Percentiles rank a stretch among this genome's conserved stretches.
Evolutionary conservation across 2,888 invertebrate genomes (phyloP).

Genomic region (Cetonia aurata): DNA sequence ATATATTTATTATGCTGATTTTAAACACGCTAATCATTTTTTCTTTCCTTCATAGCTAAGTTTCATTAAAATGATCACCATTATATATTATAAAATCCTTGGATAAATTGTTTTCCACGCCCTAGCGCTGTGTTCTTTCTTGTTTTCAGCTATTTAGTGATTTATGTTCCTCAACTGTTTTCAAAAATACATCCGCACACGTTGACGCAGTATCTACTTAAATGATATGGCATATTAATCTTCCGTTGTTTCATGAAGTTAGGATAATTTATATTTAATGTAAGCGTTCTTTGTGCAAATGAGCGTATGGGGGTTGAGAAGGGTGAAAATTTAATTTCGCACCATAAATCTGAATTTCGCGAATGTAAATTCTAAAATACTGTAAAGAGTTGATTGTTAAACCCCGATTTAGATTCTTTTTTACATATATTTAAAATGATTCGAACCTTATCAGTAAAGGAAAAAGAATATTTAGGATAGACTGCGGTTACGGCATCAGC

Average conservation of each 20-base stretch:
- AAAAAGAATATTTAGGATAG: too few species aligned
- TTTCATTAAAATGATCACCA: too few species aligned
- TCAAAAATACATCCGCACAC: not conserved
- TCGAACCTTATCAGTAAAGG: too few species aligned
- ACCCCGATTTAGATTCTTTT: too few species aligned
- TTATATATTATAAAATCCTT: conserved; percentile 25
- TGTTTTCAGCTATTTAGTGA: conserved; percentile 32
- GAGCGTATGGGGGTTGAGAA: conserved; percentile 4
- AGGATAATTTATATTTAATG: conserved; percentile 24
- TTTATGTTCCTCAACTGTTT: not conserved
- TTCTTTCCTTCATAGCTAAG: too few species aligned
- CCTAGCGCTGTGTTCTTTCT: conserved; percentile 21
- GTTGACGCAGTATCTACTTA: conserved; percentile 20
- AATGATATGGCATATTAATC: conserved; percentile 22
- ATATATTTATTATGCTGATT: too few species aligned
- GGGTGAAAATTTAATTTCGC: conserved; percentile 7
- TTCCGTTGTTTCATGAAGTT: conserved; percentile 12
- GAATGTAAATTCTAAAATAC: too few species aligned
- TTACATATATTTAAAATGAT: too few species aligned
- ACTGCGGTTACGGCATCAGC: too few species aligned
- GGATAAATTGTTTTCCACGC: conserved; percentile 32
- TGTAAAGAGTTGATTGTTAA: too few species aligned
- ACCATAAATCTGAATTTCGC: too few species aligned
- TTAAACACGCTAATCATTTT: too few species aligned
- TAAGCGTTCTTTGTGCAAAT: not conserved